Evolutionary conservation across 2,888 invertebrate genomes (phyloP).

Genomic region (Sinentomon sp.): DNA sequence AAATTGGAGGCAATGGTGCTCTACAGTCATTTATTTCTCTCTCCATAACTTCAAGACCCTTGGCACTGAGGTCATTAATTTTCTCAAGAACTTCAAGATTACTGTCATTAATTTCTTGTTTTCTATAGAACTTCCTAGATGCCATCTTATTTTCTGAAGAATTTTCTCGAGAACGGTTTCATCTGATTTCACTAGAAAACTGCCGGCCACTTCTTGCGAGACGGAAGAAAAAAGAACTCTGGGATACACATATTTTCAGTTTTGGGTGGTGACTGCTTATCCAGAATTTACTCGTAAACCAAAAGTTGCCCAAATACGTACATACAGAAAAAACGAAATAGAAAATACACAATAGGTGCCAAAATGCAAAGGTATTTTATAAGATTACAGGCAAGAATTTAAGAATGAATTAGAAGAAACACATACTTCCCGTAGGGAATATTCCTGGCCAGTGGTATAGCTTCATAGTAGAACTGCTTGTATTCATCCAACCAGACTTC

Average conservation of each 20-base stretch:
- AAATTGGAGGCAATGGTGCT: no score
- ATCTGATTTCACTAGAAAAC: neutral
- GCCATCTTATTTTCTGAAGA: no score
- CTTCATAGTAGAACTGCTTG: slow-evolving; percentile 79
- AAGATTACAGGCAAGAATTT: neutral
- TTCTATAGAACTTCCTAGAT: no score
- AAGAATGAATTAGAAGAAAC: neutral
- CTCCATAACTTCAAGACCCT: no score
- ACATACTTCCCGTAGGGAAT: slow-evolving; percentile 71
- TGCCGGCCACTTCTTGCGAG: neutral
- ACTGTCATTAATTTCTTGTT: no score
- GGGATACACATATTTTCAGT: neutral
- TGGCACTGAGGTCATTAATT: no score
- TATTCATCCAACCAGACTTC: slow-evolving; percentile 99
- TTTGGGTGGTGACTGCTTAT: neutral
- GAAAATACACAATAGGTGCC: neutral
- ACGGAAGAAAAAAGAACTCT: slow-evolving; percentile 4
- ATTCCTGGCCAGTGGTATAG: slow-evolving; percentile 67
- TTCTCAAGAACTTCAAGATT: no score
- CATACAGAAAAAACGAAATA: no score
- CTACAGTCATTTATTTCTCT: no score
- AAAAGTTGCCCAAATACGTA: no score
- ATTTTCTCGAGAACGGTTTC: no score
- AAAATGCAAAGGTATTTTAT: neutral
- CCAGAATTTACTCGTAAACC: no score